Evolutionary conservation across 2,797 vertebrate genomes (phyloP), one percentile per base, ranked within the genome.

Genomic region (Pseudomugil tenellus): DNA sequence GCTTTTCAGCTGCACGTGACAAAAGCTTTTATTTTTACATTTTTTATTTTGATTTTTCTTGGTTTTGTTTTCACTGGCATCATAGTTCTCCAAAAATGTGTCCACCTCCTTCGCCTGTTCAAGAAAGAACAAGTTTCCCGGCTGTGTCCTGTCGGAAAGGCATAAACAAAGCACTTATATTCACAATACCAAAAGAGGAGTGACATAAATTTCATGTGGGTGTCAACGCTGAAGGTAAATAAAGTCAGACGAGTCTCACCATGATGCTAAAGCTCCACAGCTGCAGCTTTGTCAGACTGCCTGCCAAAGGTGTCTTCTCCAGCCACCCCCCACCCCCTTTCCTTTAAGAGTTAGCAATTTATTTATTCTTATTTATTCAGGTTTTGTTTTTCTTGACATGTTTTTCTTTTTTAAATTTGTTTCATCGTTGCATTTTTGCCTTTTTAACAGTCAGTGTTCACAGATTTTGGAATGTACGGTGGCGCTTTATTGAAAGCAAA

Each of bases 301-400:
- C 80, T 68, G 75, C 80, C 80, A 81, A 79, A 83, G 81, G 79
- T 74, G 70, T 84, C 58, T 77, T 71, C 56, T 70, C 25, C 26
- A 53, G 14, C 67, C 51, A 57, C 76, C 67, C 72, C 69, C 39
- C 70, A 3, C 29, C 29, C 29, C 29, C 29, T 6, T 6, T 6
- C 29, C 29, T 6, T 75, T 25, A 6, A 74, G 70, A 69, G 46
- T 74, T 67, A 60, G n/a, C 39, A 29, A 66, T 82, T 89, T 90
- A 92, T 92, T 91, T 91, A 90, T 90, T 92, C 84, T 87, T 88
- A 89, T 91, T 92, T 90, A 90, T 92, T 89, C 77, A n/a, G n/a
- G n/a, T n/a, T 37, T 81, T 80, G 77, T 26, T 19, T 64, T 70
- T 71, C 55, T 61, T 67, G 57, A 69, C 67, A 71, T 67, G 43